These are phyloP conservation scores for Tipula confusa DNA, from an alignment of 2,888 invertebrate genomes.

Conservation along the genomic window DNA sequence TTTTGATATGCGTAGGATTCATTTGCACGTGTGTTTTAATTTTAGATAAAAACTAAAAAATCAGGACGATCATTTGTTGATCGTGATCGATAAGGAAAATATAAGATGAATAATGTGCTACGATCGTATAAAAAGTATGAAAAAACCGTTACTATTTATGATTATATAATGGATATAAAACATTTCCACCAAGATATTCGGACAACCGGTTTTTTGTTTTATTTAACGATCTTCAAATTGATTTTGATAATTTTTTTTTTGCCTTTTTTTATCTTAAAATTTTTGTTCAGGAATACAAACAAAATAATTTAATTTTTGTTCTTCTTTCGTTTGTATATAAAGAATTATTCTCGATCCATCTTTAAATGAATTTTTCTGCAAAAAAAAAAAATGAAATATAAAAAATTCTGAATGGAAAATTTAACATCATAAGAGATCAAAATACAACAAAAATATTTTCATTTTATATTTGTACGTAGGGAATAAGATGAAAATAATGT, in stretches of 20 bases:
- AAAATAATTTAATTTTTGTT: slow-evolving; percentile 12
- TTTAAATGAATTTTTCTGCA: slow-evolving; percentile 12
- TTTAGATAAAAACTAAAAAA: neutral
- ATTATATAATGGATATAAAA: neutral
- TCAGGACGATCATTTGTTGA: neutral
- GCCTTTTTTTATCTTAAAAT: neutral
- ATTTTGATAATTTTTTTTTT: slow-evolving; percentile 13
- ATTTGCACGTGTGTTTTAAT: neutral
- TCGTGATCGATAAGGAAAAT: neutral
- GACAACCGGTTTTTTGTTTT: slow-evolving; percentile 5
- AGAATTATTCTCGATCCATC: neutral
- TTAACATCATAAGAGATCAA: slow-evolving; percentile 6
- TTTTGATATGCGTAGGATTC: neutral
- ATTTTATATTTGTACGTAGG: neutral
- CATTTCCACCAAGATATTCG: neutral
- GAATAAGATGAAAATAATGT: slow-evolving; percentile 14
- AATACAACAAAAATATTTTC: neutral
- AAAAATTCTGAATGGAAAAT: neutral
- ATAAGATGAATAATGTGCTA: neutral
- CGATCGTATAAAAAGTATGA: neutral
- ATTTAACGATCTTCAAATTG: slow-evolving; percentile 6
- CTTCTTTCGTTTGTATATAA: neutral
- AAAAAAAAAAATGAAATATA: too few relatives aligned
- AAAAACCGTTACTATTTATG: neutral
- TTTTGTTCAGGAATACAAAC: neutral